Percentiles rank a stretch among this genome's conserved stretches.
These are phyloP conservation scores for Caretta caretta DNA, from an alignment of 2,113 vertebrate genomes.

Conservation along the genomic window DNA sequence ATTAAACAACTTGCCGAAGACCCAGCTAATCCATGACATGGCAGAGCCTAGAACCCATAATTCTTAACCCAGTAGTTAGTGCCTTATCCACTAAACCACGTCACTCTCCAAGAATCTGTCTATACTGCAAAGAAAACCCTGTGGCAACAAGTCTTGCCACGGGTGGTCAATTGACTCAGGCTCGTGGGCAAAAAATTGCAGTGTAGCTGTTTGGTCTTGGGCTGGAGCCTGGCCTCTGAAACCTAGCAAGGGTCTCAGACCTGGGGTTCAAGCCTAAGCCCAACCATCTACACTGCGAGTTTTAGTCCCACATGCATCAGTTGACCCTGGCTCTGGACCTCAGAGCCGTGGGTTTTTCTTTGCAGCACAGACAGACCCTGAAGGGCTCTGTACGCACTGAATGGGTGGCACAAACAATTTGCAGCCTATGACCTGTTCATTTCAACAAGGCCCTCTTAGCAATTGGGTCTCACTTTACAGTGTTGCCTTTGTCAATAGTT, in stretches of 20 bases:
- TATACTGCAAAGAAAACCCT: background rate
- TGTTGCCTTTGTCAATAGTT: background rate
- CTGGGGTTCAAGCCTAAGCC: too few relatives aligned
- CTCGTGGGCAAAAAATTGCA: background rate
- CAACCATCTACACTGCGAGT: background rate
- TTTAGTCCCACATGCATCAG: background rate
- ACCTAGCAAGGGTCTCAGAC: background rate
- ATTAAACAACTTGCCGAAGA: background rate
- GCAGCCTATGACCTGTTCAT: background rate
- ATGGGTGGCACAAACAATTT: background rate
- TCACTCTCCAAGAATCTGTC: accelerated
- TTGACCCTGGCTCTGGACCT: background rate
- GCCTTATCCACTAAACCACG: background rate
- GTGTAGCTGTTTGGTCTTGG: background rate
- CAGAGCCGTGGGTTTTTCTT: background rate
- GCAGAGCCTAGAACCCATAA: background rate
- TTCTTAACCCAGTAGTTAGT: accelerated
- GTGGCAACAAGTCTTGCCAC: background rate
- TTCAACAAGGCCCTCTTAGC: background rate
- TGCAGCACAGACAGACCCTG: background rate
- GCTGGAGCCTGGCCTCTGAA: background rate
- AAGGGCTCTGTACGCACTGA: background rate
- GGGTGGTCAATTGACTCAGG: background rate
- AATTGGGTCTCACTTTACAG: background rate
- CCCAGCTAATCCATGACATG: too few relatives aligned